Percentiles rank a stretch among this genome's conserved stretches.
Conservation (phyloP, 2,888 invertebrate species). For the Aleiodes testaceus region DNA sequence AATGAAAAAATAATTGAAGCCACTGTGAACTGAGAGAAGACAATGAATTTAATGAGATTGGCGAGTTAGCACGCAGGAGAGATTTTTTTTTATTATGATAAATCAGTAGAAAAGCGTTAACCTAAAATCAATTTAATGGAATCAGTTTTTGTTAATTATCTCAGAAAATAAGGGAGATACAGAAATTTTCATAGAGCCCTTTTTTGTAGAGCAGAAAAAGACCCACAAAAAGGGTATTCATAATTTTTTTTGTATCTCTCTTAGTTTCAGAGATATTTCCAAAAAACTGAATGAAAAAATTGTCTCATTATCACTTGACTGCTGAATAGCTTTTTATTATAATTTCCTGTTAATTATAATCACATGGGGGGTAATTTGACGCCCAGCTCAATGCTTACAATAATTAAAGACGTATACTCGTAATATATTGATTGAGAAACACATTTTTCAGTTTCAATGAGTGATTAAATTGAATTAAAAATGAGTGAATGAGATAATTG, state of each 20-base stretch:
- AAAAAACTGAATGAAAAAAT: neutral
- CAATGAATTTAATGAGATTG: too few species aligned
- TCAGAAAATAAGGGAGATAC: too few species aligned
- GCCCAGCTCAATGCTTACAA: conserved; percentile 68
- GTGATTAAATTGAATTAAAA: conserved; percentile 43
- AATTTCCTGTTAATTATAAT: conserved; percentile 42
- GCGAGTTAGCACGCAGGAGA: neutral
- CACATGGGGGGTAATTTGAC: conserved; percentile 50
- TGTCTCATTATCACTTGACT: neutral
- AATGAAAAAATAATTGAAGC: too few species aligned
- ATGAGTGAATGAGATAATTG: conserved; percentile 25
- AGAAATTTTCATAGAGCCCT: too few species aligned
- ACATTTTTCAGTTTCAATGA: conserved; percentile 36
- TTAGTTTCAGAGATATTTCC: too few species aligned
- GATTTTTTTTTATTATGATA: conserved; percentile 33
- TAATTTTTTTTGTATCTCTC: too few species aligned
- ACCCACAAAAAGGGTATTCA: too few species aligned
- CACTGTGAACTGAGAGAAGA: too few species aligned
- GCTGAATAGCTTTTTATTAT: conserved; percentile 8
- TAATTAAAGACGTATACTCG: conserved; percentile 58
- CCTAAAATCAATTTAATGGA: neutral
- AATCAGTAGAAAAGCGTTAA: conserved; percentile 2
- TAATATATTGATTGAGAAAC: conserved; percentile 42
- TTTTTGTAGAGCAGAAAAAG: too few species aligned
- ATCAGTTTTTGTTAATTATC: too few species aligned